Evolutionary conservation across 2,888 invertebrate genomes (phyloP).

Genomic region (Protonemura montana): DNA sequence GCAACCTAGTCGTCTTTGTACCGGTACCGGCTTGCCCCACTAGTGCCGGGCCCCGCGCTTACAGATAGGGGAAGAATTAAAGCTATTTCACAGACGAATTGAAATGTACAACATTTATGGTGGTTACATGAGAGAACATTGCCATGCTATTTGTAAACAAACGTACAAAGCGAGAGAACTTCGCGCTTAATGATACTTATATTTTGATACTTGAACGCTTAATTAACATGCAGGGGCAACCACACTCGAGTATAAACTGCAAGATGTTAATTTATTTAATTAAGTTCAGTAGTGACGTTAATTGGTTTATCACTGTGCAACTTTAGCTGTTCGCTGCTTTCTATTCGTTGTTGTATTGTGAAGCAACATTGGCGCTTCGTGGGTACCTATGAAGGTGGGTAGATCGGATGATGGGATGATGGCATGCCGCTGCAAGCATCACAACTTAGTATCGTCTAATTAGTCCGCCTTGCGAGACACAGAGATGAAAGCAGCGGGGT

Average conservation of each 20-base stretch:
- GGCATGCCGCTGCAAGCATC: too few species aligned
- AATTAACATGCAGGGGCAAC: neutral
- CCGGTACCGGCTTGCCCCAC: neutral
- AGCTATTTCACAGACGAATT: constrained; percentile 7
- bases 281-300: neutral
- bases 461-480: neutral
- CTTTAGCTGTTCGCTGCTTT: constrained; percentile 8
- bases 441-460: neutral
- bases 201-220: constrained; percentile 5
- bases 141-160: constrained; percentile 2
- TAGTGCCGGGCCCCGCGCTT: neutral
- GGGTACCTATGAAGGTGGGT: neutral
- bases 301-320: constrained; percentile 12
- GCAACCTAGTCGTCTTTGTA: neutral
- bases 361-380: neutral
- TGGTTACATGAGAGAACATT: constrained; percentile 19
- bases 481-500: neutral
- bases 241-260: constrained; percentile 20
- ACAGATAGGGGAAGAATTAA: neutral
- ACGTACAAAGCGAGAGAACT: neutral
- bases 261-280: constrained; percentile 12
- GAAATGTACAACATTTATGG: constrained; percentile 21
- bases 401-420: neutral
- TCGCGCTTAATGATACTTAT: neutral
- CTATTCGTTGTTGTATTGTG: neutral